phyloP scores from a whole-genome alignment of 2,113 vertebrate genomes.

The Actinemys pallida region DNA sequence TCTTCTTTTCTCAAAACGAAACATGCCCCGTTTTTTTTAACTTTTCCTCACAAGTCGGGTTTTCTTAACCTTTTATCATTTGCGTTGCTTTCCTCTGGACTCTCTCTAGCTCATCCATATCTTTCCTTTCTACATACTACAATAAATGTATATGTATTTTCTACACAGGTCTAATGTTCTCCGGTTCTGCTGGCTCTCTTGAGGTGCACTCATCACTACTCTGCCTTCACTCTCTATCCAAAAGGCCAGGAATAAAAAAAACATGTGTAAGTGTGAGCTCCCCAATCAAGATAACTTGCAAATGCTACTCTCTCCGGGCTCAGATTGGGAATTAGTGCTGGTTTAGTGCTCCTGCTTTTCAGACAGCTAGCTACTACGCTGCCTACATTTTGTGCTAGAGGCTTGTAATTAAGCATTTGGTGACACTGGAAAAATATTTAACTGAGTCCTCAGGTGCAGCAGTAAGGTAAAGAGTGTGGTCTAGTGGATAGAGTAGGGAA shows the following conservation, averaged over 20 bases:
- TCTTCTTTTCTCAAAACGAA: not conserved
- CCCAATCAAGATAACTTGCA: rapidly evolving
- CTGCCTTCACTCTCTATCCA: not conserved
- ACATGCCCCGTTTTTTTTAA: not conserved
- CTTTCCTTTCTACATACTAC: not conserved
- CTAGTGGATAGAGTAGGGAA: not conserved
- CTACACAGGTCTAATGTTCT: not conserved
- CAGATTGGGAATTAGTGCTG: not conserved
- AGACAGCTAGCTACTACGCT: not conserved
- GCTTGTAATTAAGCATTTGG: not conserved
- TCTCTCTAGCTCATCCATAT: not conserved
- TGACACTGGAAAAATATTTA: not conserved
- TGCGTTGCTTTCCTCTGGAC: not conserved
- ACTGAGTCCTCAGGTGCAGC: not conserved
- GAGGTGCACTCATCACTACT: not conserved
- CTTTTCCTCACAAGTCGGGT: not conserved
- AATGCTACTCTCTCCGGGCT: not conserved
- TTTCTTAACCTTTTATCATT: not conserved
- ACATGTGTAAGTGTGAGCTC: not conserved
- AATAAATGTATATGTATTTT: not conserved
- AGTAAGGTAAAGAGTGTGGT: not conserved
- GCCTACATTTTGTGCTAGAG: not conserved
- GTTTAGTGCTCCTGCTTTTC: not conserved
- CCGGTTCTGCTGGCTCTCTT: not conserved
- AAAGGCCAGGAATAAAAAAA: not conserved